Evolutionary conservation across 1,140 invertebrate genomes (phyloP).

Genomic region (Drosophila obscura): DNA sequence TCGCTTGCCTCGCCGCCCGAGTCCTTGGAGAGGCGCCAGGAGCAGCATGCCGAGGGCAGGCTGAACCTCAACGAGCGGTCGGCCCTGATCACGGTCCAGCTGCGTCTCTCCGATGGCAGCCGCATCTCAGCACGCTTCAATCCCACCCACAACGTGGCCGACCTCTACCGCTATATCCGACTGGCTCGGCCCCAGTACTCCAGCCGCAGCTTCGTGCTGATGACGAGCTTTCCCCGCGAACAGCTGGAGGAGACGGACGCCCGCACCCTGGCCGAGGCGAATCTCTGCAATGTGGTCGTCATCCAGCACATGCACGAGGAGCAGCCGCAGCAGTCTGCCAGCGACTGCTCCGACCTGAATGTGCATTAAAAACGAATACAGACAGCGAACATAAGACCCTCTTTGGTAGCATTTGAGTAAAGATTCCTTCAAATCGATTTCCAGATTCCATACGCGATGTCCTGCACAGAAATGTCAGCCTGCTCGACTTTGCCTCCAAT

Average conservation of each 20-base stretch:
- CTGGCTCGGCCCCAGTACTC: slow-evolving; percentile 48
- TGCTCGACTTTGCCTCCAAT: slow-evolving; percentile 76
- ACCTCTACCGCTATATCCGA: slow-evolving; percentile 58
- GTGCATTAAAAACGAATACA: slow-evolving; percentile 4
- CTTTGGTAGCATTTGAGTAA: too few relatives aligned
- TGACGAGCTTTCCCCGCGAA: slow-evolving; percentile 57
- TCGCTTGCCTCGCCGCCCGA: not conserved
- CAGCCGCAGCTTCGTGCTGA: slow-evolving; percentile 36
- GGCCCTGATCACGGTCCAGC: slow-evolving; percentile 45
- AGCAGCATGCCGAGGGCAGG: slow-evolving; percentile 1
- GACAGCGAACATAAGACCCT: too few relatives aligned
- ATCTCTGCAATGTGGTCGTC: slow-evolving; percentile 62
- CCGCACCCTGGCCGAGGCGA: slow-evolving; percentile 46
- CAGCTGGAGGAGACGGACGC: slow-evolving; percentile 48
- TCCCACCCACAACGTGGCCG: slow-evolving; percentile 44
- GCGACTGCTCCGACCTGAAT: not conserved
- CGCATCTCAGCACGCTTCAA: slow-evolving; percentile 57
- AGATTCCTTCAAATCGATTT: slow-evolving; percentile 1
- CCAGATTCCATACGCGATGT: slow-evolving; percentile 75
- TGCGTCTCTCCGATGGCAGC: slow-evolving; percentile 59
- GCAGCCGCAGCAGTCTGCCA: slow-evolving; percentile 1
- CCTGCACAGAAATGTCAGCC: slow-evolving; percentile 76
- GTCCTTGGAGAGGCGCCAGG: not conserved
- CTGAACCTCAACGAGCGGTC: slow-evolving; percentile 27
- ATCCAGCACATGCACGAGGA: slow-evolving; percentile 60